Conservation (phyloP, 1,140 invertebrate genomes). For the Anagrus nilaparvatae region DNA sequence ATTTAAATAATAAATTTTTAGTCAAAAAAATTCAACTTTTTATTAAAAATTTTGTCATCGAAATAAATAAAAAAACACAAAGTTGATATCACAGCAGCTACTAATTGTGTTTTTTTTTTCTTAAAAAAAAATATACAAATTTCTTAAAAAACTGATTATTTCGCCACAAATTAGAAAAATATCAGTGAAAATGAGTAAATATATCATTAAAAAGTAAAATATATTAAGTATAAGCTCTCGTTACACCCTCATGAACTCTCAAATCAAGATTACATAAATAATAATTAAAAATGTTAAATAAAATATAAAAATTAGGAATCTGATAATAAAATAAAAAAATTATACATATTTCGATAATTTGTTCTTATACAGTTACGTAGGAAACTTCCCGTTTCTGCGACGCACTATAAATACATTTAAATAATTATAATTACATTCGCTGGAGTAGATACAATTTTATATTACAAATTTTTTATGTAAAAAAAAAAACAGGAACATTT, state of each 20-base stretch:
- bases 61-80: slow-evolving; percentile 28
- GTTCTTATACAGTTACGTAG: slow-evolving; percentile 25
- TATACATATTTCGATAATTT: slow-evolving; percentile 1
- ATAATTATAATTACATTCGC: slow-evolving; percentile 10
- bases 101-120: slow-evolving; percentile 21
- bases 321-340: neutral
- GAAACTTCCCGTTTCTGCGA: slow-evolving; percentile 31
- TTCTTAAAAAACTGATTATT: slow-evolving; percentile 11
- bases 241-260: too few species aligned
- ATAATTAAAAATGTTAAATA: neutral
- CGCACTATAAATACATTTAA: slow-evolving; percentile 24
- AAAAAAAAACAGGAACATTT: slow-evolving; percentile 16
- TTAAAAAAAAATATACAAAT: slow-evolving; percentile 15
- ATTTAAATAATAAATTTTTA: too few species aligned
- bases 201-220: slow-evolving; percentile 6
- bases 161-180: slow-evolving; percentile 9
- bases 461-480: slow-evolving; percentile 15
- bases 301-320: neutral
- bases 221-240: slow-evolving; percentile 1
- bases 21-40: too few species aligned
- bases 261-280: neutral
- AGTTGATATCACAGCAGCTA: slow-evolving; percentile 38
- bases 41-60: too few species aligned
- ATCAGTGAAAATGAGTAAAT: slow-evolving; percentile 4
- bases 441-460: slow-evolving; percentile 20